Evolutionary conservation across 1,140 invertebrate species (phyloP).

Genomic region (Spodoptera frugiperda): DNA sequence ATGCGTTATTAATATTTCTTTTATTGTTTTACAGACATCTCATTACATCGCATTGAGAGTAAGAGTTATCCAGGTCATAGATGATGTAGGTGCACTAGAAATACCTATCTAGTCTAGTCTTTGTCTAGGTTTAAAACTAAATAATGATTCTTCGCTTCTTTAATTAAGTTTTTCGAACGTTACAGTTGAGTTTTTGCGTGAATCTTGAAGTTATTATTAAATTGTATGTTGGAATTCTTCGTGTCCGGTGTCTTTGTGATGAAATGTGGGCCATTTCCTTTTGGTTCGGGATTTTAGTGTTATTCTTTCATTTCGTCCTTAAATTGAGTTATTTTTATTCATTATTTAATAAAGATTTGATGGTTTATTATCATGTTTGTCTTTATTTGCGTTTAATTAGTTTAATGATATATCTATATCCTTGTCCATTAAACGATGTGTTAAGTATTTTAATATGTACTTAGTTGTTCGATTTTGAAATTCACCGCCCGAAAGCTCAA

Average conservation of each 20-base stretch:
- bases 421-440: too few relatives aligned
- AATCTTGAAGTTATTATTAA: not conserved
- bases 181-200: not conserved
- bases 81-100: constrained; percentile 3
- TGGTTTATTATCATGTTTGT: too few relatives aligned
- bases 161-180: not conserved
- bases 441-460: too few relatives aligned
- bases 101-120: not conserved
- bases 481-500: too few relatives aligned
- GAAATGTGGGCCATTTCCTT: not conserved
- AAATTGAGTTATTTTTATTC: not conserved
- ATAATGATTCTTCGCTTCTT: not conserved
- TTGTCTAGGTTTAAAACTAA: not conserved
- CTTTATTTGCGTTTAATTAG: too few relatives aligned
- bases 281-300: not conserved
- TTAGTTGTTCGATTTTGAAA: too few relatives aligned
- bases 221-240: constrained; percentile 1
- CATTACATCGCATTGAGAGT: constrained; percentile 20
- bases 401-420: too few relatives aligned
- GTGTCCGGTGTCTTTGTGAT: constrained; percentile 10
- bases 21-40: constrained; percentile 16
- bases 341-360: too few relatives aligned
- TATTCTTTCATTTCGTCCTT: not conserved
- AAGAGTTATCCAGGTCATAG: not conserved
- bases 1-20: constrained; percentile 9